A percentile compares a stretch with the other conserved stretches of the same genome.
phyloP scores from a whole-genome alignment of 2,888 invertebrate species.

The Heliconius hortense region DNA sequence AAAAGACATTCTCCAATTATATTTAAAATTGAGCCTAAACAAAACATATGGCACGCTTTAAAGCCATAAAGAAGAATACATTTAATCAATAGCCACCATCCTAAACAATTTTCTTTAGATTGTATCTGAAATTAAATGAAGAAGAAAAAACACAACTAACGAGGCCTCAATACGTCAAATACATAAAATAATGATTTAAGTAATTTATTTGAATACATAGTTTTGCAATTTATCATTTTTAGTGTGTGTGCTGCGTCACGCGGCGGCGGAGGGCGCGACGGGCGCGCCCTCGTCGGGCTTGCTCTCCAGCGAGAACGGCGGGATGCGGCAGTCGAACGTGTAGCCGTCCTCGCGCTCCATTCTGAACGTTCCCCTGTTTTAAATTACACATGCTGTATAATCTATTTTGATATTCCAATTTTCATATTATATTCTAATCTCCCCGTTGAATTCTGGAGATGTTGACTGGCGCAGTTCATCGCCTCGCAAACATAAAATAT shows the following conservation, averaged over 20 bases:
- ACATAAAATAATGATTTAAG: neutral
- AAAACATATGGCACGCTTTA: conserved; percentile 9
- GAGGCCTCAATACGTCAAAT: neutral
- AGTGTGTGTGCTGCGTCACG: conserved; percentile 47
- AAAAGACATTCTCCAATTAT: neutral
- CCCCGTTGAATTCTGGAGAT: no score
- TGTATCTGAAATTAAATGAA: neutral
- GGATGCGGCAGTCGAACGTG: conserved; percentile 98
- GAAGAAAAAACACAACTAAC: neutral
- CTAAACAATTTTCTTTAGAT: neutral
- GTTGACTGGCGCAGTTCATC: no score
- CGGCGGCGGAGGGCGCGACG: conserved; percentile 63
- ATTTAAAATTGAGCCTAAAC: neutral
- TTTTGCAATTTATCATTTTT: conserved; percentile 15
- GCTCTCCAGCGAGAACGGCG: conserved; percentile 97
- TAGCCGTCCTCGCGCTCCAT: conserved; percentile 99
- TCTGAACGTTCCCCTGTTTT: conserved; percentile 91
- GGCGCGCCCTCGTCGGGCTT: conserved; percentile 86
- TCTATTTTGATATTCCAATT: no score
- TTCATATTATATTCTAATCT: no score
- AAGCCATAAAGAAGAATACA: neutral
- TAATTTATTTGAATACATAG: neutral
- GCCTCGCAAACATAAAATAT: no score
- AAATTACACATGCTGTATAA: conserved; percentile 39
- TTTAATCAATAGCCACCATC: neutral